Conservation (phyloP, 2,888 invertebrate genomes). For the Hyalella azteca region DNA sequence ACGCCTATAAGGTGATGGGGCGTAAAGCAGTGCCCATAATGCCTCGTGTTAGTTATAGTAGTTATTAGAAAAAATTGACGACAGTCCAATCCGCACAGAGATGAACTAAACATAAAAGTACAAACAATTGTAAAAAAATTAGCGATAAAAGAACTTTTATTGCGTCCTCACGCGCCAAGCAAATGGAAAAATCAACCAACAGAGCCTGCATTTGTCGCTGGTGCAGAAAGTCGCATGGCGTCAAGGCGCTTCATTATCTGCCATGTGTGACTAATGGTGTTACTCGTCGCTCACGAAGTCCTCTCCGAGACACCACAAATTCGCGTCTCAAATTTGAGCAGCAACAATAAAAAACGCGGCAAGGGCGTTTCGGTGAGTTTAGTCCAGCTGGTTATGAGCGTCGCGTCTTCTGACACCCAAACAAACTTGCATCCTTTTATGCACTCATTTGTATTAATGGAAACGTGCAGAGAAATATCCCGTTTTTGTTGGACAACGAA, state of each 20-base stretch:
- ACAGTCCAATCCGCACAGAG: too few species aligned
- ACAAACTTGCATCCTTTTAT: too few species aligned
- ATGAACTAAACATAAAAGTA: neutral
- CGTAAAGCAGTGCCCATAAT: too few species aligned
- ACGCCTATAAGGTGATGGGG: too few species aligned
- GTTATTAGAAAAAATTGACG: too few species aligned
- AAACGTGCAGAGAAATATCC: too few species aligned
- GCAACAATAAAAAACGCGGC: constrained; percentile 9
- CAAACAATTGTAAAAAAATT: neutral
- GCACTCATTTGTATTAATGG: too few species aligned
- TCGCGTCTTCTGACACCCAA: neutral
- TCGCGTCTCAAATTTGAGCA: constrained; percentile 12
- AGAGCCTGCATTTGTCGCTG: constrained; percentile 35
- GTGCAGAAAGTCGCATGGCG: constrained; percentile 14
- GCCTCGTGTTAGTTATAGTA: too few species aligned
- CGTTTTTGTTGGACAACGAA: too few species aligned
- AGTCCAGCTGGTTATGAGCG: neutral
- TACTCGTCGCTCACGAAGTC: constrained; percentile 23
- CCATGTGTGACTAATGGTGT: constrained; percentile 27
- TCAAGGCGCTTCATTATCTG: constrained; percentile 7
- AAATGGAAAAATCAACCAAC: too few species aligned
- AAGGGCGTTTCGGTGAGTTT: neutral
- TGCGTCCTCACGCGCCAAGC: neutral
- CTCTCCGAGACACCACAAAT: constrained; percentile 14
- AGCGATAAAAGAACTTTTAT: neutral